These are phyloP conservation scores for Chloroceryle amazona DNA, from an alignment of 2,797 vertebrate genomes.

Conservation along the genomic window DNA sequence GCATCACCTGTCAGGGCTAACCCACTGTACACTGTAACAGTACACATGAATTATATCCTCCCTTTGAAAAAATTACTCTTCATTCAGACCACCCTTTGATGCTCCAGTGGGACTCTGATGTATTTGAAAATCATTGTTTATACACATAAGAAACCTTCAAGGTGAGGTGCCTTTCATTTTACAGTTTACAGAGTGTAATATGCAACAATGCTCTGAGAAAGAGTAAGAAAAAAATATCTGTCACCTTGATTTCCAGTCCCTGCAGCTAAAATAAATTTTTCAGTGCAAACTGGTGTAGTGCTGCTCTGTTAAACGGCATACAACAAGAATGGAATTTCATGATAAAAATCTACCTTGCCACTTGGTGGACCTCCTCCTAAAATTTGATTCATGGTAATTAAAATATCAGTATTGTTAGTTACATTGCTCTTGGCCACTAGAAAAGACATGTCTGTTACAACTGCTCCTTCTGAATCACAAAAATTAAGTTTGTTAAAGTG, in stretches of 20 bases:
- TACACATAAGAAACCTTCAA: neutral
- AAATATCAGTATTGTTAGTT: neutral
- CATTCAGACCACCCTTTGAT: neutral
- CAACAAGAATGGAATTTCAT: fast-evolving
- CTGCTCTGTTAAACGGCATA: neutral
- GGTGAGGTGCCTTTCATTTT: neutral
- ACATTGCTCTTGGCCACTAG: neutral
- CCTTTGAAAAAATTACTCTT: neutral
- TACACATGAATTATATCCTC: neutral
- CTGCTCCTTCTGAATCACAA: neutral
- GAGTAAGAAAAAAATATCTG: neutral
- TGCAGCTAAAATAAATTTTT: neutral
- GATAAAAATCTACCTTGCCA: neutral
- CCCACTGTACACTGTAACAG: neutral
- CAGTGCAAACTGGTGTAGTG: neutral
- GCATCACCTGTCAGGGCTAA: neutral
- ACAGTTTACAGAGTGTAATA: neutral
- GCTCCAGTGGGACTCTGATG: neutral
- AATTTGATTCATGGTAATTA: neutral
- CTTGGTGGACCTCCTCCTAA: neutral
- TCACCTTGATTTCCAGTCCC: neutral
- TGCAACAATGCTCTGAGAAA: neutral
- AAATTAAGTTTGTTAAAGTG: neutral
- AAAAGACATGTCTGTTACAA: neutral
- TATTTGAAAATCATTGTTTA: neutral